These are phyloP conservation scores for Hyalella azteca DNA, from an alignment of 2,888 invertebrate genomes.

Conservation along the genomic window DNA sequence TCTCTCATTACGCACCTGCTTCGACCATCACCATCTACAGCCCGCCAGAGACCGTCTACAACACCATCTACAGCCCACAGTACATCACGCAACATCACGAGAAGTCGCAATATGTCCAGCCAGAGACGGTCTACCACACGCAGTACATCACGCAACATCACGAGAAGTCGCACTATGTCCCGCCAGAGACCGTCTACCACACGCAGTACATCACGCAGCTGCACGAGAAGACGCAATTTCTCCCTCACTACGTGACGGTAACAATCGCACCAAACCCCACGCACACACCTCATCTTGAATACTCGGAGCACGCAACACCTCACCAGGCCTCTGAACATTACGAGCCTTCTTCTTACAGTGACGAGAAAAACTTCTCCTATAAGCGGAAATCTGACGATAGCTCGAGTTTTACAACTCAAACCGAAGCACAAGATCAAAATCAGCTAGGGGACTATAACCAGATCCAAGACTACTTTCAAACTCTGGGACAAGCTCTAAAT, in stretches of 20 bases:
- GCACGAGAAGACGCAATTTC: not conserved
- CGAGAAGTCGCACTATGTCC: not conserved
- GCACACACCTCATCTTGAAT: not conserved
- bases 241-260: slow-evolving; percentile 22
- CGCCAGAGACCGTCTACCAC: not conserved
- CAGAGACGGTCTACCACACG: not conserved
- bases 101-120: not conserved
- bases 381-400: not conserved
- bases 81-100: not conserved
- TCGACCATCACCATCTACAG: not conserved
- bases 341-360: not conserved
- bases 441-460: no score
- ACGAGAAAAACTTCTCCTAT: not conserved
- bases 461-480: no score
- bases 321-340: slow-evolving; percentile 1
- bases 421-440: not conserved
- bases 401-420: not conserved
- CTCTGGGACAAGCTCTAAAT: no score
- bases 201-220: not conserved
- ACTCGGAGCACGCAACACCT: slow-evolving; percentile 10
- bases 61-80: not conserved
- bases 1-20: slow-evolving; percentile 8
- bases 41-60: not conserved
- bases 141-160: not conserved
- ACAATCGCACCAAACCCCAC: not conserved